Conservation (phyloP, 2,888 invertebrate species). For the Ligdia adustata region DNA sequence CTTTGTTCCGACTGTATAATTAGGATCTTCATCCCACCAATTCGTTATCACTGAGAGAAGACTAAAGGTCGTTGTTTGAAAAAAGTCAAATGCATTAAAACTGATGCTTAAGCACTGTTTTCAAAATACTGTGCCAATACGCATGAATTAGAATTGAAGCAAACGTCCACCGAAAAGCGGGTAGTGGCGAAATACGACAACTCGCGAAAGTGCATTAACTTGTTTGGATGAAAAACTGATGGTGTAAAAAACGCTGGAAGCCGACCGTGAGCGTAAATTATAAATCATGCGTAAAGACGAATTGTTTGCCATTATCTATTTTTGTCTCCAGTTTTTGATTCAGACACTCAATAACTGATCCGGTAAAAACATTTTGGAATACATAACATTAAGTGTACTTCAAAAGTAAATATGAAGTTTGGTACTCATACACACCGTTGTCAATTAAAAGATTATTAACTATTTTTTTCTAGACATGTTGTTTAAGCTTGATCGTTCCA, state of each 20-base stretch:
- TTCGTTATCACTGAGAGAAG: no score
- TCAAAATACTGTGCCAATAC: conserved; percentile 36
- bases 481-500: no score
- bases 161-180: conserved; percentile 50
- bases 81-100: no score
- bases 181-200: conserved; percentile 25
- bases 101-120: conserved; percentile 1
- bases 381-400: not conserved
- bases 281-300: conserved; percentile 19
- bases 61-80: no score
- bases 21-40: no score
- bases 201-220: conserved; percentile 30
- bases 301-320: conserved; percentile 14
- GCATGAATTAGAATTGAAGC: conserved; percentile 75
- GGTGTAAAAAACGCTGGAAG: conserved; percentile 21
- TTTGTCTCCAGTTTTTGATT: conserved; percentile 15
- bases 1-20: no score
- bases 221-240: conserved; percentile 28
- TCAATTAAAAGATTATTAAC: no score
- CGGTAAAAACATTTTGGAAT: conserved; percentile 1
- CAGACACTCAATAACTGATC: conserved; percentile 7
- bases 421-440: no score
- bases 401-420: no score
- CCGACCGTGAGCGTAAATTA: conserved; percentile 17
- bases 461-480: no score